Conservation (phyloP, 2,113 vertebrate species). For the Pycnonotus jocosus region DNA sequence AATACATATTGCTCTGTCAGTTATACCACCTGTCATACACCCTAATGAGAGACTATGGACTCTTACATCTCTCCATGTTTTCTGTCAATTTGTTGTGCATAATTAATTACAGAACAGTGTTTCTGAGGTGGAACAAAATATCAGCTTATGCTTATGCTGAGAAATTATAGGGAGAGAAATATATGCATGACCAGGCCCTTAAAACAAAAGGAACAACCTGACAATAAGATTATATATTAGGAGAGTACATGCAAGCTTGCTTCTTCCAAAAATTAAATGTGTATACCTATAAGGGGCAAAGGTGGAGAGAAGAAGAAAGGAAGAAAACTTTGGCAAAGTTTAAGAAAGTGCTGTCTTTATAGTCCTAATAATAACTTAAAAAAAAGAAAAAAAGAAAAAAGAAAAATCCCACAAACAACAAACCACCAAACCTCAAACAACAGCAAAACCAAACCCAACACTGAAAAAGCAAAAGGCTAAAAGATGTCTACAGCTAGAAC, state of each 20-base stretch:
- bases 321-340: slow-evolving; percentile 28
- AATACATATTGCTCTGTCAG: background rate
- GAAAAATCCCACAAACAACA: background rate
- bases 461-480: background rate
- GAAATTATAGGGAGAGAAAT: background rate
- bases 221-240: background rate
- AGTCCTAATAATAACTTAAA: background rate
- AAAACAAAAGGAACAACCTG: background rate
- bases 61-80: background rate
- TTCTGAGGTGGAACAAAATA: background rate
- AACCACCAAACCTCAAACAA: background rate
- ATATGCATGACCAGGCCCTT: background rate
- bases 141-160: background rate
- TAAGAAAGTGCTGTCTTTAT: slow-evolving; percentile 10
- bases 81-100: background rate
- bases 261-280: background rate
- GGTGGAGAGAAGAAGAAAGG: background rate
- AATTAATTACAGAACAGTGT: background rate
- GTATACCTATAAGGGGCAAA: background rate
- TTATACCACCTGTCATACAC: background rate
- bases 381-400: background rate
- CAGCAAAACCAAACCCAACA: background rate
- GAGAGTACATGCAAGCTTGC: background rate
- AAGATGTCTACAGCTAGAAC: background rate
- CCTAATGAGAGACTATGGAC: background rate